Percentiles rank a stretch among this genome's conserved stretches.
Evolutionary conservation across 2,888 invertebrate species (phyloP).

Genomic region (Drosophila cyrtoloma): DNA sequence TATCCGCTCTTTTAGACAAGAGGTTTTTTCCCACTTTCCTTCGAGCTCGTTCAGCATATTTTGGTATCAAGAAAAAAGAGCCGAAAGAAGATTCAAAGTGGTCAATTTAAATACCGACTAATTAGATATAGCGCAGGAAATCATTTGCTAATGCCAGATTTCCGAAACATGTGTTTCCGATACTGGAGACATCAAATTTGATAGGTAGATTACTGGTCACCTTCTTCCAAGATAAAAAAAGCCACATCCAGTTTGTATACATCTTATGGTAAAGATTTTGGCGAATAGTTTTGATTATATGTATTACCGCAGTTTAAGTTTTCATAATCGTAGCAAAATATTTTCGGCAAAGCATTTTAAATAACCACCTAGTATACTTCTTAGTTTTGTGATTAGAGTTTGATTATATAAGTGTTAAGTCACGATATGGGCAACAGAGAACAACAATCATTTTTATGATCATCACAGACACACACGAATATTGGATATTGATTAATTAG

Average conservation of each 20-base stretch:
- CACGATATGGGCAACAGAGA: constrained; percentile 41
- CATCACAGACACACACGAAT: constrained; percentile 21
- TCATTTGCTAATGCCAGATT: not conserved
- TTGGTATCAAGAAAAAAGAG: not conserved
- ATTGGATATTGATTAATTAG: constrained; percentile 55
- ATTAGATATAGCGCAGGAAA: not conserved
- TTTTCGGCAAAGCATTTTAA: not conserved
- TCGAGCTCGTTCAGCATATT: not conserved
- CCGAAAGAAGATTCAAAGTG: not conserved
- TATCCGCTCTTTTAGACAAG: not conserved
- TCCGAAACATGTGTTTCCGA: not conserved
- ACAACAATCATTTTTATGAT: constrained; percentile 42
- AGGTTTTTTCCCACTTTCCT: not conserved
- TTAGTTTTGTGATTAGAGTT: not conserved
- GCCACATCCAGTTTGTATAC: not conserved
- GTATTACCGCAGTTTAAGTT: not conserved
- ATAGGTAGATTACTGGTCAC: not conserved
- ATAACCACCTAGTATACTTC: not conserved
- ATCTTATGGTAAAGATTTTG: not conserved
- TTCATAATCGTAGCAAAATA: not conserved
- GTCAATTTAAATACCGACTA: not conserved
- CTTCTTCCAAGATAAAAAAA: not conserved
- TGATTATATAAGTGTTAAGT: constrained; percentile 35
- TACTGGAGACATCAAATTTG: not conserved
- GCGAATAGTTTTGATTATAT: not conserved